Percentiles rank a stretch among this genome's conserved stretches.
Evolutionary conservation across 2,888 invertebrate genomes (phyloP).

Genomic region (Adela reaumurella): DNA sequence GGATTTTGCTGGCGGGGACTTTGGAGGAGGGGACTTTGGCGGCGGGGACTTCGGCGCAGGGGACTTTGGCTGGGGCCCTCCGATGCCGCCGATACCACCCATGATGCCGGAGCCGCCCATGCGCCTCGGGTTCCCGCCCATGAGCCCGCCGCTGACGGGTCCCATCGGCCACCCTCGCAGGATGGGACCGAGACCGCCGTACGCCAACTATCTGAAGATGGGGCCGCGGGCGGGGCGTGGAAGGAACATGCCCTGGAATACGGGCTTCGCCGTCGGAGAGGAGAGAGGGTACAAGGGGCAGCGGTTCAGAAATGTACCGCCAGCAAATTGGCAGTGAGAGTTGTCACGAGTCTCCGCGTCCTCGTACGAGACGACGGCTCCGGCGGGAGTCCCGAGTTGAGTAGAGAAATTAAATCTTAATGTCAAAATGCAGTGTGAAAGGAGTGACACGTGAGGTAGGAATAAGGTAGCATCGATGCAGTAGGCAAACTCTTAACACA

Average conservation of each 20-base stretch:
- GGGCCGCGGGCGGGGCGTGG: conserved; percentile 22
- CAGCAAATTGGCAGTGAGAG: conserved; percentile 39
- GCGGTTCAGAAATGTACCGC: conserved; percentile 32
- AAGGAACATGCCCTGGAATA: conserved; percentile 38
- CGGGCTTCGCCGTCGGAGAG: conserved; percentile 25
- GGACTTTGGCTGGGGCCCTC: conserved; percentile 28
- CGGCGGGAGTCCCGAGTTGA: no score
- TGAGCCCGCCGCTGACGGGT: conserved; percentile 31
- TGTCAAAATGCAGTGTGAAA: no score
- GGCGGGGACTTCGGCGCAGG: no score
- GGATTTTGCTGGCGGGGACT: no score
- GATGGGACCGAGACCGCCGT: conserved; percentile 24
- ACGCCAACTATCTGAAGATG: conserved; percentile 28
- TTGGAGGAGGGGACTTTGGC: no score
- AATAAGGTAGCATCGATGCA: no score
- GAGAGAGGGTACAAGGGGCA: conserved; percentile 42
- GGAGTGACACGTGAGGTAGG: no score
- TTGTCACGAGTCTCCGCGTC: no score
- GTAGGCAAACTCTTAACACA: no score
- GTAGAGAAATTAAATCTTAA: no score
- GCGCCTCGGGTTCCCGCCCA: conserved; percentile 12
- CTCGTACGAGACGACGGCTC: no score
- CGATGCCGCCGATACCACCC: conserved; percentile 1
- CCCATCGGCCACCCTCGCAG: conserved; percentile 31
- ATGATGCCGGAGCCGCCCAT: conserved; percentile 29